A percentile compares a stretch with the other conserved stretches of the same genome.
Evolutionary conservation across 1,140 invertebrate genomes (phyloP).

Genomic region (Pachyrhynchus sulphureomaculatus): DNA sequence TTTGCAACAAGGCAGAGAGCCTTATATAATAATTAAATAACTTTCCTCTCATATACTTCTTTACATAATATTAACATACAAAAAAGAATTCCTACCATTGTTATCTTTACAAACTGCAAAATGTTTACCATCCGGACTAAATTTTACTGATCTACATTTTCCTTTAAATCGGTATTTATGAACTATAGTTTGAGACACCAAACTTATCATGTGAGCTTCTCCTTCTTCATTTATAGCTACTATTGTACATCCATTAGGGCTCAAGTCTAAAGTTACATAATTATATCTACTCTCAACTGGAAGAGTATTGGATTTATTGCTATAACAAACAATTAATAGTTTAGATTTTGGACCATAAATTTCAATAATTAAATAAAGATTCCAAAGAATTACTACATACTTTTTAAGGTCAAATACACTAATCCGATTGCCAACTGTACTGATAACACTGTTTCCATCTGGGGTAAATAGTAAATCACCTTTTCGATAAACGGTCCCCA

Average conservation of each 20-base stretch:
- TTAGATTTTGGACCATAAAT: too few species aligned
- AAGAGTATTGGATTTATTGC: slow-evolving; percentile 86
- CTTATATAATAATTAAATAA: too few species aligned
- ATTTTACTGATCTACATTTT: slow-evolving; percentile 74
- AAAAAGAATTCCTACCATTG: slow-evolving; percentile 66
- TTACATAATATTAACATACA: too few species aligned
- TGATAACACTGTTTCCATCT: slow-evolving; percentile 90
- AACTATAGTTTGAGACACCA: slow-evolving; percentile 80
- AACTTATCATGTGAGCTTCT: slow-evolving; percentile 83
- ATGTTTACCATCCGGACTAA: slow-evolving; percentile 92
- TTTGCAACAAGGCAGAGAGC: too few species aligned
- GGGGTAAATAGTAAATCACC: slow-evolving; percentile 87
- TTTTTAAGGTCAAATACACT: slow-evolving; percentile 91
- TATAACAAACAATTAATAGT: slow-evolving; percentile 58
- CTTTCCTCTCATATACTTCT: too few species aligned
- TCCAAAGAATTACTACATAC: too few species aligned
- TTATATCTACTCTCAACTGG: slow-evolving; percentile 85
- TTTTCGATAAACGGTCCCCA: slow-evolving; percentile 89
- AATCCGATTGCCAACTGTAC: slow-evolving; percentile 93
- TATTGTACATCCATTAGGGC: slow-evolving; percentile 82
- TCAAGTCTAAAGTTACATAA: slow-evolving; percentile 80
- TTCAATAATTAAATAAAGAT: too few species aligned
- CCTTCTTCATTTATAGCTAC: slow-evolving; percentile 91
- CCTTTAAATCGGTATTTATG: slow-evolving; percentile 83
- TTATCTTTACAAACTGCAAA: slow-evolving; percentile 88